Evolutionary conservation across 2,113 vertebrate genomes (phyloP), one percentile per base, ranked within the genome.

Genomic region (Setophaga petechia): DNA sequence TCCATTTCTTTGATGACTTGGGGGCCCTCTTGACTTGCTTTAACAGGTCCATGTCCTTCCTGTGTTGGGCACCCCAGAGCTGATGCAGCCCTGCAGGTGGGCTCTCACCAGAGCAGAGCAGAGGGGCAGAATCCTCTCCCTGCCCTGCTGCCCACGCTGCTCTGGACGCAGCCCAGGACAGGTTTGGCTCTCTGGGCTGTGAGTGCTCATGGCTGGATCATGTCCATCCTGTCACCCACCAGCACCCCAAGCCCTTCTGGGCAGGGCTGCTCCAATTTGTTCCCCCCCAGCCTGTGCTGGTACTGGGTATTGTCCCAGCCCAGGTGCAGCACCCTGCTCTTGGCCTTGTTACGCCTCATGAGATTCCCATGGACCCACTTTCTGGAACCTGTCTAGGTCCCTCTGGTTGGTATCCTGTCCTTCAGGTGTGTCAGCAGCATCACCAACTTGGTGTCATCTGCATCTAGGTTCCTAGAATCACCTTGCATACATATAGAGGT

Each of bases 221-320:
- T 7, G 30, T 24, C 71, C 35, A 24, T 2, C 19, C 19, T 39
- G 9, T 23, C 51, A 19, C 9, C 41, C 41, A 39, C 9, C 59
- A 28, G 49, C 30, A 24, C 19, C 10, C 30, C 8, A 13, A 2
- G 11, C 6, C 49, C 59, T 6, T 41, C n/a, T 20, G 2, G 0
- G 3, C 51, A 39, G 30, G 15, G 41, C 59, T 66, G 28, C 28
- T 75, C 41, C 28, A 0, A 0, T 65, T 12, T 24, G 9, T 12
- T 10, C 51, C 39, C 5, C 5, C 9, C 30, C 59, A 24, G 35
- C 12, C 71, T 58, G 10, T 49, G 24, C 2, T 49, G 52, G 30
- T 51, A 14, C 61, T 0, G 0, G 12, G 16, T 6, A 1, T 9
- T 66, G 4, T 10, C 16, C 30, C 7, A 5, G 4, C 6, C 20